Evolutionary conservation across 2,113 vertebrate species (phyloP).

Genomic region (Catagonus wagneri): DNA sequence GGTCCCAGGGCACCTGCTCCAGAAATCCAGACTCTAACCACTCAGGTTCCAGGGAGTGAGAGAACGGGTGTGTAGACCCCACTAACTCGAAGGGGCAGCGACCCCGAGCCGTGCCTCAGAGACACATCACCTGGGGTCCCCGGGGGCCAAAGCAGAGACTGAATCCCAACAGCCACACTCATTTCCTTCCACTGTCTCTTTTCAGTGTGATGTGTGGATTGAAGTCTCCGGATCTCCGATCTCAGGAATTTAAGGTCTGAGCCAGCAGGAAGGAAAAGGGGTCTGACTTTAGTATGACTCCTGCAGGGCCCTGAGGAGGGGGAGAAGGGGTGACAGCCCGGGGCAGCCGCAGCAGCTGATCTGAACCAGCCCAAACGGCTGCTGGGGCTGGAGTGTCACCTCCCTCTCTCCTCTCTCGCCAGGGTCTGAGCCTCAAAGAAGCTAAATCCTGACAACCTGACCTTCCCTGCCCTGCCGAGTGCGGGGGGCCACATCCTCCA

Average conservation of each 20-base stretch:
- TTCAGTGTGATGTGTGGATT: neutral
- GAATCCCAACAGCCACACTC: neutral
- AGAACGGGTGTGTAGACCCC: neutral
- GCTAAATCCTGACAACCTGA: neutral
- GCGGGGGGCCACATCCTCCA: neutral
- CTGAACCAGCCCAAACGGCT: neutral
- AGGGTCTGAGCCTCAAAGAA: neutral
- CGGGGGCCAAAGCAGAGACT: neutral
- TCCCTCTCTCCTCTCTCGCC: neutral
- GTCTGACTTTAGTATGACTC: neutral
- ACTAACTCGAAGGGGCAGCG: neutral
- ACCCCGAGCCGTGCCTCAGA: rapidly evolving
- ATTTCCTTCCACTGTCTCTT: neutral
- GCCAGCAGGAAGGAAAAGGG: neutral
- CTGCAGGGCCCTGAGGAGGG: neutral
- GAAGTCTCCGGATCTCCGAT: neutral
- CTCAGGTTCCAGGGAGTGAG: neutral
- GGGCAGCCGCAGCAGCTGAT: neutral
- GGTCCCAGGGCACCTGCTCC: neutral
- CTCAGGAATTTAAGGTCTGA: neutral
- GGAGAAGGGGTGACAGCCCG: neutral
- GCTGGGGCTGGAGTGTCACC: neutral
- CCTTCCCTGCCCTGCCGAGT: neutral
- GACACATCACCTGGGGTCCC: neutral
- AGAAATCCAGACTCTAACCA: neutral